Evolutionary conservation across 2,888 invertebrate species (phyloP).

Genomic region (Trichogramma dendrolimi): DNA sequence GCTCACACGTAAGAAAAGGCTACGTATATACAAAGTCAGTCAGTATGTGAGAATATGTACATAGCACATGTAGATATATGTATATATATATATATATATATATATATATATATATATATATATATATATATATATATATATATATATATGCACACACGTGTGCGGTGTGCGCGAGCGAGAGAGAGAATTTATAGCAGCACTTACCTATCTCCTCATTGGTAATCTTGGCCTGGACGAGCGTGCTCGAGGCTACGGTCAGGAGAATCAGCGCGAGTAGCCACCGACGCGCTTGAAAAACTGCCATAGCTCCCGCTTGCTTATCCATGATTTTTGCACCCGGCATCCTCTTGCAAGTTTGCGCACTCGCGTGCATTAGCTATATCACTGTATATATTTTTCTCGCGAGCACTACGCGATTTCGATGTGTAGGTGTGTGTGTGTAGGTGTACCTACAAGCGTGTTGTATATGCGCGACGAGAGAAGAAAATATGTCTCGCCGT

Average conservation of each 20-base stretch:
- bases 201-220: slow-evolving; percentile 50
- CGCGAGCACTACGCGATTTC: slow-evolving; percentile 14
- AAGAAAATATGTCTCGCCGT: too few relatives aligned
- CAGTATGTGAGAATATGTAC: too few relatives aligned
- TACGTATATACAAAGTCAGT: too few relatives aligned
- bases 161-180: not conserved
- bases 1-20: too few relatives aligned
- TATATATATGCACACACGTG: not conserved
- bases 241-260: slow-evolving; percentile 30
- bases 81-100: too few relatives aligned
- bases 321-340: slow-evolving; percentile 11
- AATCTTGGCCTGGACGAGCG: slow-evolving; percentile 39
- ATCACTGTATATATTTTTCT: too few relatives aligned
- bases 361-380: too few relatives aligned
- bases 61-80: too few relatives aligned
- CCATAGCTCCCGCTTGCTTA: slow-evolving; percentile 19
- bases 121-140: too few relatives aligned
- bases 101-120: too few relatives aligned
- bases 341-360: too few relatives aligned
- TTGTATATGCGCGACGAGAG: too few relatives aligned
- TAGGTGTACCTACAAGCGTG: not conserved
- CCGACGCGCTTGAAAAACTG: slow-evolving; percentile 29
- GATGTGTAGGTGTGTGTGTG: not conserved
- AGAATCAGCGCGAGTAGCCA: slow-evolving; percentile 29
- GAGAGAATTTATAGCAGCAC: slow-evolving; percentile 31